A percentile compares a stretch with the other conserved stretches of the same genome.
phyloP scores from a whole-genome alignment of 2,797 vertebrate species.

The Remorina albescens region DNA sequence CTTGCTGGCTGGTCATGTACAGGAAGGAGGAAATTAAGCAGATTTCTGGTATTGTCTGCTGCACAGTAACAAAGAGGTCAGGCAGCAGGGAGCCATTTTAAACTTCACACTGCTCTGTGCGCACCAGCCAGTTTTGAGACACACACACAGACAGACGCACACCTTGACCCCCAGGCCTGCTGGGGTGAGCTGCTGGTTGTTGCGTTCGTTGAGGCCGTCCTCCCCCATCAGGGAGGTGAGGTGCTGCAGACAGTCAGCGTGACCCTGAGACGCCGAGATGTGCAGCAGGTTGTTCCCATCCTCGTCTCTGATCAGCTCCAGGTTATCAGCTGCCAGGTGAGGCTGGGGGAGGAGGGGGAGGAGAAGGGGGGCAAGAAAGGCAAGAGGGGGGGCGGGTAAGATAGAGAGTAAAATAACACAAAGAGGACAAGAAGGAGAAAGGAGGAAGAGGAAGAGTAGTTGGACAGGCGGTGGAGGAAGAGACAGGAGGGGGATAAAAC shows the following conservation, averaged over 20 bases:
- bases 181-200: slow-evolving; percentile 92
- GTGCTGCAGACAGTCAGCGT: slow-evolving; percentile 95
- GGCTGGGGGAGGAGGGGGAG: slow-evolving; percentile 81
- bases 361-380: not conserved
- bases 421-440: not conserved
- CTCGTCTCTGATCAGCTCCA: slow-evolving; percentile 94
- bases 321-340: slow-evolving; percentile 95
- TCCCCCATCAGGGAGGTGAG: slow-evolving; percentile 98
- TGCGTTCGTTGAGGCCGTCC: slow-evolving; percentile 94
- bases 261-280: slow-evolving; percentile 91
- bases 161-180: slow-evolving; percentile 97
- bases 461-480: not conserved
- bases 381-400: not conserved
- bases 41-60: not conserved
- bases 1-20: not conserved
- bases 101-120: too few species aligned
- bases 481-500: not conserved
- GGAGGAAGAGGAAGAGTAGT: not conserved
- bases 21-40: not conserved
- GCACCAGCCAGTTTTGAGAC: too few species aligned
- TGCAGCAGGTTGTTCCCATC: slow-evolving; percentile 95
- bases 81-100: too few species aligned
- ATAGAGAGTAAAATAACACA: too few species aligned
- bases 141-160: slow-evolving; percentile 18
- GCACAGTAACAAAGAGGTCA: not conserved